Base-by-base conservation (phyloP, 1,140 invertebrate genomes). In the Palaemon carinicauda region DNA sequence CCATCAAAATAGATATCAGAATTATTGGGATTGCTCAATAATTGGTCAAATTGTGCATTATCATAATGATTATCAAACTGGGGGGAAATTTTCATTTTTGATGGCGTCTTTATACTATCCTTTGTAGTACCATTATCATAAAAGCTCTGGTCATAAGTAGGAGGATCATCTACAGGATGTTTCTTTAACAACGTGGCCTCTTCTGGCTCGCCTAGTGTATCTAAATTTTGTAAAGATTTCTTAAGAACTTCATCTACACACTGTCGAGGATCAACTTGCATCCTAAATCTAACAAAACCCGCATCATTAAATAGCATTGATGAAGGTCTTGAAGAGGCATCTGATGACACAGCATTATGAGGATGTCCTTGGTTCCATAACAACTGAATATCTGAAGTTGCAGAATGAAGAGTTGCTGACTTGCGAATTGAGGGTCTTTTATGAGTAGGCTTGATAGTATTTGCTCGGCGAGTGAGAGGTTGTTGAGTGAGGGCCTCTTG, bases 301-400 rank as follows among this genome's bases (percentile, higher is more conserved):
- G 96, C 95, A 90, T 97, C 96, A 87, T 95, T 95, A 7, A 96
- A 95, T 65, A 97, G 92, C 95, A 96, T 96, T 81, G 93, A 94
- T n/a, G 91, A 91, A 24, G 90, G 90, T n/a, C 89, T 86, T 27
- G 89, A 82, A 33, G 88, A 77, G 7, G 91, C 90, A 1, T 91
- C 89, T 74, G 90, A 91, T 29, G 90, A 90, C 75, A 91, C 65
- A 31, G 56, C 83, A 19, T 90, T 92, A 33, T 92, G 92, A 19
- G 90, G 90, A 21, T 90, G 92, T 51, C 90, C 91, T 80, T 91
- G 93, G 91, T 91, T 93, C 86, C 91, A 90, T 56, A 91, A 93
- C 78, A 91, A 92, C 86, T 92, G 89, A 69, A 86, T 84, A 89
- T 85, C 91, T 90, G 88, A 92, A 91, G 89, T 92, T 90, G 12